A percentile compares a stretch with the other conserved stretches of the same genome.
Evolutionary conservation across 2,888 invertebrate species (phyloP).

Genomic region (Eupithecia subfuscata): DNA sequence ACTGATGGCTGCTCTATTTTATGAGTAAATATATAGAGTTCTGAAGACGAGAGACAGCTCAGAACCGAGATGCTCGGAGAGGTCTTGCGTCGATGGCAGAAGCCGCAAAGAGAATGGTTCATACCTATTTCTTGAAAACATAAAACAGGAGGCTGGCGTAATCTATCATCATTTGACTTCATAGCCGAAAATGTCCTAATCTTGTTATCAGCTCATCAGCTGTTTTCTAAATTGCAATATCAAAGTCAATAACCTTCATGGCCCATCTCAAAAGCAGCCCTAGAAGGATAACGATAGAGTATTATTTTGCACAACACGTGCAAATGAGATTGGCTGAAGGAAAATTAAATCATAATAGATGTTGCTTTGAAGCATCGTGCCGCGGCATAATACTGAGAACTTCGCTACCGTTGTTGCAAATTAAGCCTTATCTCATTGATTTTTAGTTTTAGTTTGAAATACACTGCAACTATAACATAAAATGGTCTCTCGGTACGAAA

Average conservation of each 20-base stretch:
- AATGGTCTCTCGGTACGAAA: not conserved
- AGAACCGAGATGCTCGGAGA: not conserved
- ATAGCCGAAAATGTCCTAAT: not conserved
- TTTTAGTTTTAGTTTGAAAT: constrained; percentile 11
- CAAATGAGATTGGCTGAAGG: constrained; percentile 41
- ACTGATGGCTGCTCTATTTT: not conserved
- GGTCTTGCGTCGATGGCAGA: not conserved
- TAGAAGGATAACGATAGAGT: constrained; percentile 10
- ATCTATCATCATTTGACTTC: constrained; percentile 10
- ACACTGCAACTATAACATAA: not conserved
- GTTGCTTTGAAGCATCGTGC: constrained; percentile 55
- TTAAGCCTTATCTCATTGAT: constrained; percentile 6
- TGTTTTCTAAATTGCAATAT: constrained; percentile 8
- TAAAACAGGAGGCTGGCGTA: not conserved
- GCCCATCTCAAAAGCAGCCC: not conserved
- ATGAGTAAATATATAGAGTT: not conserved
- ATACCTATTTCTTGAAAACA: not conserved
- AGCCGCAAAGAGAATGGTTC: not conserved
- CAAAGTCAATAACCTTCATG: not conserved
- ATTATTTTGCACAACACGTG: constrained; percentile 19
- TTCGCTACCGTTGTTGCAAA: constrained; percentile 3
- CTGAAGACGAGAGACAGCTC: not conserved
- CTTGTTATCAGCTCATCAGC: constrained; percentile 14
- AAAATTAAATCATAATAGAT: constrained; percentile 62
- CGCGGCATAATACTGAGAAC: constrained; percentile 46